Evolutionary conservation across 2,888 invertebrate genomes (phyloP).

Genomic region (Lasioglossum vierecki): DNA sequence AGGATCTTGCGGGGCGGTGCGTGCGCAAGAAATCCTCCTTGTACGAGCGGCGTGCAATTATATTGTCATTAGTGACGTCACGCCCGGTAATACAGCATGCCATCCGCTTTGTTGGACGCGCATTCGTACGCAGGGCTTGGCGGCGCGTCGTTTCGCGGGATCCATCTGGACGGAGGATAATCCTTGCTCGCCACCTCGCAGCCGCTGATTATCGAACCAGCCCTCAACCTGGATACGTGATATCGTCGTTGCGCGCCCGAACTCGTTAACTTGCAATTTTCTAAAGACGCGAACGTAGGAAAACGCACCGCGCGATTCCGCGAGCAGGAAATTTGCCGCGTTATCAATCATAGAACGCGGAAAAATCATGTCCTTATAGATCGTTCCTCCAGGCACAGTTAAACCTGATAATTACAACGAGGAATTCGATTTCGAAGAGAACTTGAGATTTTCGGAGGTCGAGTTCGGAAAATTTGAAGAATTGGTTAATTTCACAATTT

Average conservation of each 20-base stretch:
- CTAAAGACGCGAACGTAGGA: neutral
- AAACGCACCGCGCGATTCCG: constrained; percentile 17
- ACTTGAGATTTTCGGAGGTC: no score
- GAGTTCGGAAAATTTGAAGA: no score
- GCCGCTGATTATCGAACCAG: constrained; percentile 43
- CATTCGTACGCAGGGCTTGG: constrained; percentile 21
- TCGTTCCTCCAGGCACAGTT: neutral
- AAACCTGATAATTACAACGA: neutral
- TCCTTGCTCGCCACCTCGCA: constrained; percentile 26
- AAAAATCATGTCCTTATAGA: neutral
- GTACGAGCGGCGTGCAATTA: constrained; percentile 74
- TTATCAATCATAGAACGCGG: neutral
- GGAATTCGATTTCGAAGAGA: neutral
- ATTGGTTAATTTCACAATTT: no score
- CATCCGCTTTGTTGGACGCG: constrained; percentile 29
- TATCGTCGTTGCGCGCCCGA: constrained; percentile 16
- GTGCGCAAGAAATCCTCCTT: constrained; percentile 65
- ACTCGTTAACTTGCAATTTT: constrained; percentile 49
- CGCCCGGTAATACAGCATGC: constrained; percentile 51
- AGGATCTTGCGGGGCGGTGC: constrained; percentile 32
- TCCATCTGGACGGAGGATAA: constrained; percentile 43
- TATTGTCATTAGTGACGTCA: constrained; percentile 78
- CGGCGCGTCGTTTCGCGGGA: constrained; percentile 31
- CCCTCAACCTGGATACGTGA: constrained; percentile 23
- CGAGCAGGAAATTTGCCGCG: neutral